Evolutionary conservation across 2,888 invertebrate genomes (phyloP), one percentile per base, ranked within the genome.

Genomic region (Sphaeridia pumilis): DNA sequence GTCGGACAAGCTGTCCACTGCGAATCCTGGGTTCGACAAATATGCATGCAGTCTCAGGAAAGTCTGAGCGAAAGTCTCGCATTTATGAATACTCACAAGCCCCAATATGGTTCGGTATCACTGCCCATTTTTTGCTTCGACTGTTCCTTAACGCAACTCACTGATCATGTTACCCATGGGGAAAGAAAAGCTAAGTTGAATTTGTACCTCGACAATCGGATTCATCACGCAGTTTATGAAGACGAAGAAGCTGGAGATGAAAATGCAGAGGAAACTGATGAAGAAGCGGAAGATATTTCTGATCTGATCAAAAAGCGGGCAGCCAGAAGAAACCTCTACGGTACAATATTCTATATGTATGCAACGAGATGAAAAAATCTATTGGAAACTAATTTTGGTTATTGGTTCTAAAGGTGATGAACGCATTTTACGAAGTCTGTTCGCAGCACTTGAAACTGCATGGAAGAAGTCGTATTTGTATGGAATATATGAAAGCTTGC

Each of bases 41-140:
- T 17, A 17, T 14, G 38, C 12, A 12, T 38, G 20, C 17, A 17
- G 17, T 38, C 38, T 17, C 38, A 38, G 17, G 38, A 38, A 17
- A 38, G 38, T 17, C 10, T 38, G 38, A 31, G 14, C 14, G 17
- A 14, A 17, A 38, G 38, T 17, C 17, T 5, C 7, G 5, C 38
- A 38, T 20, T 17, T 5, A 17, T 38, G 17, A 17, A 48, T 21
- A 49, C 57, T 41, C 56, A 54, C 31, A 31, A 47, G 5, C 59
- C 66, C 20, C 68, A 69, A 46, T 67, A 65, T 56, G 68, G 68
- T 5, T 66, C 69, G 4, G 59, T 74, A 26, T 69, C 73, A 21
- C 67, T 78, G 36, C 82, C 82, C 0, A 69, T 83, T 51, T 83
- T 80, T 65, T 75, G 81, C n/a, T 83, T 81, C 65, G 80, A 81